These are phyloP conservation scores for Bombus confusus DNA, from an alignment of 1,140 invertebrate genomes.

Conservation along the genomic window DNA sequence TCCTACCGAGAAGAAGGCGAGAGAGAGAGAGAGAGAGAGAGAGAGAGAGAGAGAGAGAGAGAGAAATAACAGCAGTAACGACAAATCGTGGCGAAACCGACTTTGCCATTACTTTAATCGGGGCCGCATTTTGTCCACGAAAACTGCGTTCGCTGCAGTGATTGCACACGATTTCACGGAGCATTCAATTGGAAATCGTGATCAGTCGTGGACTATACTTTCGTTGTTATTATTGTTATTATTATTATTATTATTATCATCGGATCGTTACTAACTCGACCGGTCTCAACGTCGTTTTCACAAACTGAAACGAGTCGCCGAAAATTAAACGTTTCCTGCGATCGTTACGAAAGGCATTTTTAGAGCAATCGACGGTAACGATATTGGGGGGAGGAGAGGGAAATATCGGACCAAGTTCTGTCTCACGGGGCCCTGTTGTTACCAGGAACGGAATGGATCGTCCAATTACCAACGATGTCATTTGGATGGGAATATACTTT, in stretches of 20 bases:
- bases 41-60: no score
- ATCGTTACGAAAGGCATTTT: background rate
- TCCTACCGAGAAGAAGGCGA: no score
- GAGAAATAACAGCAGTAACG: background rate
- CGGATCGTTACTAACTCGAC: background rate
- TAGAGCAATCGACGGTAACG: background rate
- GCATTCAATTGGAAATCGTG: constrained; percentile 36
- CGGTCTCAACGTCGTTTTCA: no score
- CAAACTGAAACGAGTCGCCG: background rate
- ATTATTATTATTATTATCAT: constrained; percentile 10
- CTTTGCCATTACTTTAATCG: constrained; percentile 22
- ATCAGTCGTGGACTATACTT: background rate
- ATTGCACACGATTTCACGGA: constrained; percentile 15
- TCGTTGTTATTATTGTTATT: background rate
- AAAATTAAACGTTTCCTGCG: constrained; percentile 5
- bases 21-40: no score
- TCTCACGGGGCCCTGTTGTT: background rate
- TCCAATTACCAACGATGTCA: constrained; percentile 33
- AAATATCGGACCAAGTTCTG: background rate
- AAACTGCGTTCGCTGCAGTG: background rate
- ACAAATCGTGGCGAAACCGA: constrained; percentile 20
- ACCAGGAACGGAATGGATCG: background rate
- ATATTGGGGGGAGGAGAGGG: accelerated
- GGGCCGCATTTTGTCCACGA: background rate
- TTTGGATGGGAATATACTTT: constrained; percentile 4